Evolutionary conservation across 2,888 invertebrate species (phyloP), one percentile per base, ranked within the genome.

Genomic region (Lasioglossum figueresi): DNA sequence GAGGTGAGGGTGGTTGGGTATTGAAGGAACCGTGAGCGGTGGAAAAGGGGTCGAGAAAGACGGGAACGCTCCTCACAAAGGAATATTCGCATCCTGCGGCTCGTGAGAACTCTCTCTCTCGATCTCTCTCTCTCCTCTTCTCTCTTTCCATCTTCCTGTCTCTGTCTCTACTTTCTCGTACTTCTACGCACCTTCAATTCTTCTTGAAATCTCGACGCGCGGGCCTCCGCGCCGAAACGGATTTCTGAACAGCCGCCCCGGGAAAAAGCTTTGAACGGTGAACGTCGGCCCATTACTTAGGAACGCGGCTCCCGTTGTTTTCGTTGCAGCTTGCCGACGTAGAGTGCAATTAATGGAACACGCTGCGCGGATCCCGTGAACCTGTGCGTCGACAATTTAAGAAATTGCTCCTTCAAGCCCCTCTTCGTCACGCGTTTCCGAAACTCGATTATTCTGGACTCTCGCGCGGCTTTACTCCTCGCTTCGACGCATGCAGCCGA

Each of bases 51-150:
- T 16, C n/a, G 71, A 52, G 43, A 66, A 74, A 75, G 78, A 73
- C 82, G 83, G 77, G 84, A 77, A 80, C 45, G 85, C 78, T 80
- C 48, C 48, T 73, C 75, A 77, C 83, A 83, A 83, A 83, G 83
- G 80, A 56, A 73, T 66, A 59, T 70, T 76, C 83, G 76, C 72
- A 73, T 83, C 76, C 73, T 77, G 78, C 76, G 80, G 80, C 83
- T 79, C 68, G 34, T 66, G 73, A 34, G 23, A 48, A 5, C 63
- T 34, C 66, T 34, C 34, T 3, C 31, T 31, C 63, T n/a, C n/a
- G n/a, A n/a, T n/a, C n/a, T n/a, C 27, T 66, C 63, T 66, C 34
- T 27, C 1, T 63, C 16, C 27, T 27, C 4, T 16, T 63, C 16
- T 27, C 31, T 34, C 63, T 4, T 6, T 16, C 31, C 1, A 5